Conservation (phyloP, 2,888 invertebrate species). For the Ornithoptera priamus region DNA sequence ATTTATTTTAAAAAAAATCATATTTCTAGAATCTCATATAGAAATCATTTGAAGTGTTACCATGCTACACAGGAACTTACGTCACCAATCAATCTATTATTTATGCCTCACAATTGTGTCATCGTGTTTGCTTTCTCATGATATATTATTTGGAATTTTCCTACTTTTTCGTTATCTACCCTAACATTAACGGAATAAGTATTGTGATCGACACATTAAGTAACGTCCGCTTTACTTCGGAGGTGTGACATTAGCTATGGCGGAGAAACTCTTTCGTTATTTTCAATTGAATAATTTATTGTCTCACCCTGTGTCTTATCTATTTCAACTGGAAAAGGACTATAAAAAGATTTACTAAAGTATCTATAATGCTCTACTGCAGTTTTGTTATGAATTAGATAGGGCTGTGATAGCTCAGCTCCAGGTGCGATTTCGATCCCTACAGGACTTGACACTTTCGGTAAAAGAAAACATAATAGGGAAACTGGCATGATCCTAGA, state of each 20-base stretch:
- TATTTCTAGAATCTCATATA: not conserved
- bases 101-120: slow-evolving; percentile 13
- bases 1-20: too few species aligned
- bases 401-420: too few species aligned
- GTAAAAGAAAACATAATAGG: too few species aligned
- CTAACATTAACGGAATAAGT: slow-evolving; percentile 39
- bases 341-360: not conserved
- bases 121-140: slow-evolving; percentile 40
- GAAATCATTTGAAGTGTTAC: not conserved
- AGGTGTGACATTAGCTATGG: slow-evolving; percentile 6
- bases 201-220: slow-evolving; percentile 40
- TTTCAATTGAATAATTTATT: not conserved
- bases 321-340: not conserved
- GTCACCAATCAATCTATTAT: slow-evolving; percentile 13
- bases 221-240: slow-evolving; percentile 7
- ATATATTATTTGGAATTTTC: slow-evolving; percentile 37
- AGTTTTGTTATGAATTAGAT: too few species aligned
- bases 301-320: not conserved
- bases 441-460: too few species aligned
- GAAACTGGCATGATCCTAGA: too few species aligned
- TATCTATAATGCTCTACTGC: not conserved
- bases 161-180: slow-evolving; percentile 34
- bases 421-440: too few species aligned
- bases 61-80: not conserved
- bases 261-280: slow-evolving; percentile 3